phyloP scores from a whole-genome alignment of 2,113 vertebrate species.

The Prochilodus magdalenae region DNA sequence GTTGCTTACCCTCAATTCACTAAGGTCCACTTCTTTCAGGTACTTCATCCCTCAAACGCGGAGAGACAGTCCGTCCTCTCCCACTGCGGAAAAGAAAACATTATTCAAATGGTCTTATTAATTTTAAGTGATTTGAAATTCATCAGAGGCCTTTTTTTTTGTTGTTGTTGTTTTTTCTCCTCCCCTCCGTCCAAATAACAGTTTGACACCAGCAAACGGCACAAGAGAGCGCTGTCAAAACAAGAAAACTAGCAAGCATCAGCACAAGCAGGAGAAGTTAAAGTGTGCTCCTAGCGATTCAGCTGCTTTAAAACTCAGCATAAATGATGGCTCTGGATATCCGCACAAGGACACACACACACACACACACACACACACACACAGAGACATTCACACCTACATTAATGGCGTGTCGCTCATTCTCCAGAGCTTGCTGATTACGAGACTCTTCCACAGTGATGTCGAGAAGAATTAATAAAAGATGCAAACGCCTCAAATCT shows the following conservation, averaged over 20 bases:
- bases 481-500: constrained; percentile 63
- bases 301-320: constrained; percentile 65
- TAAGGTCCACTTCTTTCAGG: constrained; percentile 10
- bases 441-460: constrained; percentile 59
- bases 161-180: constrained; percentile 53
- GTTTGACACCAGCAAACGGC: constrained; percentile 59
- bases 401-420: constrained; percentile 49
- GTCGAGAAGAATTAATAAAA: constrained; percentile 51
- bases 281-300: constrained; percentile 60
- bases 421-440: constrained; percentile 63
- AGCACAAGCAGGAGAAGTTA: constrained; percentile 67
- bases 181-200: constrained; percentile 60
- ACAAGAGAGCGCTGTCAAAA: constrained; percentile 69
- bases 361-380: no score
- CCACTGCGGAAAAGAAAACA: not conserved
- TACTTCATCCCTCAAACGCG: constrained; percentile 5
- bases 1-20: constrained; percentile 36
- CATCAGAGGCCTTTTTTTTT: constrained; percentile 61
- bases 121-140: constrained; percentile 41
- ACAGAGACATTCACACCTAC: constrained; percentile 34
- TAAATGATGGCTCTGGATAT: constrained; percentile 70
- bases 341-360: constrained; percentile 44
- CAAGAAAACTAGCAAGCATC: constrained; percentile 63
- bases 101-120: constrained; percentile 41
- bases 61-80: constrained; percentile 15